Evolutionary conservation across 2,888 invertebrate species (phyloP), one percentile per base, ranked within the genome.

Genomic region (Drosophila leonis): DNA sequence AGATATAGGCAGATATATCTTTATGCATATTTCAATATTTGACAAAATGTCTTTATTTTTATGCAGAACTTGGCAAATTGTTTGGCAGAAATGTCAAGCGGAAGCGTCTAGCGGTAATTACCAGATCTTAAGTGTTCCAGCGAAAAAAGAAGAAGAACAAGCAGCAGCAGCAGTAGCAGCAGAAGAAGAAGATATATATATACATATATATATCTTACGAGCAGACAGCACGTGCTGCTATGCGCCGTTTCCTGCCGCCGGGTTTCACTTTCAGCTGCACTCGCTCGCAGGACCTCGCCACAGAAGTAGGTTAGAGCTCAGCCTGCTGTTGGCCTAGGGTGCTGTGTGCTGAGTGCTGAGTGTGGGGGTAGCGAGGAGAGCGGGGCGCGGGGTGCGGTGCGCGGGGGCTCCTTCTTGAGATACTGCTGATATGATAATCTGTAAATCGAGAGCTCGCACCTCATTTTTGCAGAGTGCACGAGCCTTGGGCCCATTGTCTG

Each of bases 371-470:
- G 15, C 8, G 18, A 18, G 48, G 35, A 0, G 9, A 9, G 39
- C 3, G 27, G 15, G 37, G 3, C 8, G n/a, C 20, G 48, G 35
- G 0, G 9, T 4, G 39, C 3, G 27, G 15, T 24, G n/a, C 37
- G 51, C 42, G 63, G 31, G 62, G 42, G 59, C 24, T 12, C 39
- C 54, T 76, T 65, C 35, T 35, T 33, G 71, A 64, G 82, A 57
- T 69, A 27, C 37, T 55, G 31, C 76, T 54, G 65, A 89, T 87
- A 83, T 83, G 90, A 79, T 88, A 83, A 90, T 88, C 88, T 88
- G 66, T 41, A 87, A 78, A 90, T 91, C 89, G 90, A 88, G 88
- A 91, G 85, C 90, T 90, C 90, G 90, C 91, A 90, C 91, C 90
- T 91, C 88, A 81, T 83, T 71, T 70, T 89, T 83, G 78, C 65